A percentile compares a stretch with the other conserved stretches of the same genome.
Evolutionary conservation across 1,140 invertebrate species (phyloP).

Genomic region (Polyergus mexicanus): DNA sequence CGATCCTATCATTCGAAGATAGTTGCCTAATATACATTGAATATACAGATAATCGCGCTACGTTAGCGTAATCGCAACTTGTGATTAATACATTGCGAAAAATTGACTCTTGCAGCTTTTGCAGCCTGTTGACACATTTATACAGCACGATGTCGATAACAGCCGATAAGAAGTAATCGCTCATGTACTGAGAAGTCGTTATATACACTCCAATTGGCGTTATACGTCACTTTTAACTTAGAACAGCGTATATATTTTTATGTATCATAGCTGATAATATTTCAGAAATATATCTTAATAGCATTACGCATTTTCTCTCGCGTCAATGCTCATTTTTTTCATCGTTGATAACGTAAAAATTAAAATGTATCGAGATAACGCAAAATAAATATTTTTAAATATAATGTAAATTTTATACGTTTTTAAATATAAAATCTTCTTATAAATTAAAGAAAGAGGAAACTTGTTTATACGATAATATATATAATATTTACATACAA

Average conservation of each 20-base stretch:
- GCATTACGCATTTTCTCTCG: neutral
- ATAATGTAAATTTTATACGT: neutral
- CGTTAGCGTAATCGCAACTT: constrained; percentile 22
- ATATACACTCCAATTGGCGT: constrained; percentile 30
- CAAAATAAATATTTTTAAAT: constrained; percentile 5
- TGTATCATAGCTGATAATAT: neutral
- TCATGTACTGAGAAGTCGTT: neutral
- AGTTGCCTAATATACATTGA: constrained; percentile 32
- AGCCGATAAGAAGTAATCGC: neutral
- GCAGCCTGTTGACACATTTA: constrained; percentile 17
- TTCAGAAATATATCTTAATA: constrained; percentile 22
- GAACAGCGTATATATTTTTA: constrained; percentile 21
- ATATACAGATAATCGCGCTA: constrained; percentile 30
- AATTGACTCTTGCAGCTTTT: constrained; percentile 54
- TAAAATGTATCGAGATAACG: neutral
- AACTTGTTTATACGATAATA: neutral
- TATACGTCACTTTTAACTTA: neutral
- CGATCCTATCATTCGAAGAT: constrained; percentile 47
- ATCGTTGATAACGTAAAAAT: neutral
- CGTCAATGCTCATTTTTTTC: neutral
- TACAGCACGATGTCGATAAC: constrained; percentile 11
- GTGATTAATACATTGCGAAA: constrained; percentile 27
- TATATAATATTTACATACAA: neutral
- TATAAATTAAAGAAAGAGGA: neutral
- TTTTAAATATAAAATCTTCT: neutral